Evolutionary conservation across 2,888 invertebrate genomes (phyloP).

Genomic region (Koerneria pararmatus): DNA sequence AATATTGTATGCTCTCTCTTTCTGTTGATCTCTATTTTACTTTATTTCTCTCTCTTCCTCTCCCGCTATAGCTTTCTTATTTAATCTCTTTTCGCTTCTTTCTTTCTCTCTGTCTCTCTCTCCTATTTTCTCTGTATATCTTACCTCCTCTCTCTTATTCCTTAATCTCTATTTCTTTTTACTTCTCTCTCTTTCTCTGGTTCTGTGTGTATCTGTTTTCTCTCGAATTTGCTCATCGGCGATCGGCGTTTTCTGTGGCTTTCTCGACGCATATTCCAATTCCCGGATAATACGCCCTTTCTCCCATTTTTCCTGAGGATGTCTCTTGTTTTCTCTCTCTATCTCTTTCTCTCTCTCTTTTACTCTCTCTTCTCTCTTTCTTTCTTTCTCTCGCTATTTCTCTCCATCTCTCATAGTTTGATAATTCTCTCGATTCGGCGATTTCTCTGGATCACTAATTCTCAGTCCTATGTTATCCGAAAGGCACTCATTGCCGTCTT

Average conservation of each 20-base stretch:
- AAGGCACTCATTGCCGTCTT: too few relatives aligned
- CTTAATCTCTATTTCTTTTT: background rate
- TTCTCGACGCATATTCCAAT: background rate
- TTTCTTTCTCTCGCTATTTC: too few relatives aligned
- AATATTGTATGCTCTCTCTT: too few relatives aligned
- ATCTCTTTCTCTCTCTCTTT: slow-evolving; percentile 3
- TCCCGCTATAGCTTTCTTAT: too few relatives aligned
- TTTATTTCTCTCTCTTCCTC: slow-evolving; percentile 2
- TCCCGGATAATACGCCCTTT: background rate
- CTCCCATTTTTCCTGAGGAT: too few relatives aligned
- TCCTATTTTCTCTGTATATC: background rate
- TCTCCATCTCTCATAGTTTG: background rate
- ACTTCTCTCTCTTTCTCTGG: background rate
- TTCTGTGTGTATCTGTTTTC: background rate
- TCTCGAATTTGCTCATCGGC: background rate
- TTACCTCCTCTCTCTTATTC: background rate
- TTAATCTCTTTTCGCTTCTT: too few relatives aligned
- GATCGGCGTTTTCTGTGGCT: background rate
- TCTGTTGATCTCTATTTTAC: too few relatives aligned
- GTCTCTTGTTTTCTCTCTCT: background rate
- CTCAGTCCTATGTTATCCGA: too few relatives aligned
- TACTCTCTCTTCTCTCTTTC: too few relatives aligned
- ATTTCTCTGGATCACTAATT: background rate
- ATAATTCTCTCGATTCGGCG: background rate
- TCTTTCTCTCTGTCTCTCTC: slow-evolving; percentile 12